Percentiles rank a stretch among this genome's conserved stretches.
These are phyloP conservation scores for Cyprinella venusta DNA, from an alignment of 2,797 vertebrate species.

Conservation along the genomic window DNA sequence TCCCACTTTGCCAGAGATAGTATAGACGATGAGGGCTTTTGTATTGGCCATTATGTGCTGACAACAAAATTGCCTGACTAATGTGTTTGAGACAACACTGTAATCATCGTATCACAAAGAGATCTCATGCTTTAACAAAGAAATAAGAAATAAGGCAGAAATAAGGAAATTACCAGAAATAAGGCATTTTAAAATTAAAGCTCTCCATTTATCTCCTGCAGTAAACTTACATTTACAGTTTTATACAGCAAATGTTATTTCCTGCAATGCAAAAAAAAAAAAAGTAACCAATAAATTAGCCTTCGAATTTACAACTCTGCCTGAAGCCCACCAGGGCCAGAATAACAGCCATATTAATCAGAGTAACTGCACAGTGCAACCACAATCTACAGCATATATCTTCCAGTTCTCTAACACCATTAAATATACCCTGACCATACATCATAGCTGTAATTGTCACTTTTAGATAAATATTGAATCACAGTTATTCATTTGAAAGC, in stretches of 20 bases:
- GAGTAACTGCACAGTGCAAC: slow-evolving; percentile 1
- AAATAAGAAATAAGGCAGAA: too few relatives aligned
- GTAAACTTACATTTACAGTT: slow-evolving; percentile 34
- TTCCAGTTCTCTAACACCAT: not conserved
- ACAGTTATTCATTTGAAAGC: slow-evolving; percentile 6
- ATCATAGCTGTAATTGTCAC: slow-evolving; percentile 13
- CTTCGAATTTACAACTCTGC: slow-evolving; percentile 13
- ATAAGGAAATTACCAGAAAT: slow-evolving; percentile 13
- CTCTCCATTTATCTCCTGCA: not conserved
- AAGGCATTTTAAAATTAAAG: not conserved
- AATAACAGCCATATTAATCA: slow-evolving; percentile 30
- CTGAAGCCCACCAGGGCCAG: slow-evolving; percentile 21
- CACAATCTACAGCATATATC: not conserved
- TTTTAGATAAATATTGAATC: slow-evolving; percentile 17
- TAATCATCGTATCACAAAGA: slow-evolving; percentile 11
- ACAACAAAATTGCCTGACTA: not conserved
- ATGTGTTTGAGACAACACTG: slow-evolving; percentile 8
- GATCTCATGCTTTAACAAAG: slow-evolving; percentile 1
- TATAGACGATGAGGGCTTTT: slow-evolving; percentile 4
- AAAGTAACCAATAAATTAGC: slow-evolving; percentile 22
- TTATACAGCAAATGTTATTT: slow-evolving; percentile 34
- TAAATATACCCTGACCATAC: slow-evolving; percentile 15
- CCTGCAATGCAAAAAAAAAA: slow-evolving; percentile 8
- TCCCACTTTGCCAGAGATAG: not conserved
- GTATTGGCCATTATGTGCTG: not conserved